Base-by-base conservation (phyloP, 2,888 invertebrate genomes). In the Microplitis manilae region DNA sequence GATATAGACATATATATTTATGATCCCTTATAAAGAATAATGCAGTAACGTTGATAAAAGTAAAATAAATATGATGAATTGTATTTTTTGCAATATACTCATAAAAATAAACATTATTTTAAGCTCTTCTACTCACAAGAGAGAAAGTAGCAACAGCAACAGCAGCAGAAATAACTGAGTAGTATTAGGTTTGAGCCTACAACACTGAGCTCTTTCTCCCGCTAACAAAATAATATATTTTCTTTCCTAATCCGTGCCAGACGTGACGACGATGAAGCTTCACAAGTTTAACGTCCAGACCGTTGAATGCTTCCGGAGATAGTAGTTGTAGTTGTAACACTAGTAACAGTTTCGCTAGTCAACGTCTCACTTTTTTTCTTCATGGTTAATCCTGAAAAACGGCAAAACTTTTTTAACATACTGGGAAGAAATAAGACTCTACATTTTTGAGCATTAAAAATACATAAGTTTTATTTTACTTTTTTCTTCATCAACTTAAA, bases 361-460 rank as follows among this genome's bases (percentile, higher is more conserved):
- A 69, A 72, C 59, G 73, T 70, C 75, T 65, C 68, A 40, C 70
- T 71, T 73, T 74, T 65, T 70, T 68, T 13, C 40, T 60, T 59
- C 40, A 61, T 50, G 76, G 67, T 64, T 85, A 85, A 86, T 86
- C 83, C 85, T 84, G 83, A 85, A 84, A 86, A 84, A 82, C 75
- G 79, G 79, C 17, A 65, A 71, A 83, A 85, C 82, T 84, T 84
- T 85, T 83, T 83, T 72, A 83, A 81, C 83, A 69, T 78, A 73
- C 64, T 72, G 71, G 68, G 72, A 77, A 69, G 74, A 50, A 41
- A 13, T 30, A 30, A 13, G 13, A 65, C 13, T 40, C 15, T 30
- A 67, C 39, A 73, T 17, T 30, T 38, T 17, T 39, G 9, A 50
- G 38, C 65, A 30, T 65, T 30, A 65, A 65, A 65, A 65, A 65